phyloP scores from a whole-genome alignment of 2,888 invertebrate genomes.

The Synergus laeviventris region DNA sequence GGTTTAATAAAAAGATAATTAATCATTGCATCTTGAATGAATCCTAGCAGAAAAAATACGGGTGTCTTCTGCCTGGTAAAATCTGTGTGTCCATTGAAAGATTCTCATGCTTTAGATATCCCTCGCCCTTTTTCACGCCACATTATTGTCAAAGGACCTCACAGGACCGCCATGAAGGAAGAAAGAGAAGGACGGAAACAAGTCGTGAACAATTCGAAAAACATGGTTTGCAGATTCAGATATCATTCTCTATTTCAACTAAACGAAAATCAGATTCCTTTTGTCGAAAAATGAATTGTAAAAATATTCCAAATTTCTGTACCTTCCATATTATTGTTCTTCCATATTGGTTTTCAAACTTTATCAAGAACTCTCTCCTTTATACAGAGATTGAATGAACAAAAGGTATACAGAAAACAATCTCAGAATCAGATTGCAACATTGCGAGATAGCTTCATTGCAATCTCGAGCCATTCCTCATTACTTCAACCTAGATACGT shows the following conservation, averaged over 20 bases:
- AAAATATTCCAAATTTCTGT: not conserved
- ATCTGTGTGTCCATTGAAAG: constrained; percentile 35
- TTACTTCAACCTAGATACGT: not conserved
- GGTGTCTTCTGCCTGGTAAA: constrained; percentile 23
- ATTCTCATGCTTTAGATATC: constrained; percentile 38
- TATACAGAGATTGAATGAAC: no score
- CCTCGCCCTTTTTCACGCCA: constrained; percentile 37
- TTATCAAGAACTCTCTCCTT: no score
- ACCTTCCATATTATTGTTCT: no score
- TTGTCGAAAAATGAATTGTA: not conserved
- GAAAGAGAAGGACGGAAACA: not conserved
- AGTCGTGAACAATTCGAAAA: constrained; percentile 16
- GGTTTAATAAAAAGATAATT: constrained; percentile 21
- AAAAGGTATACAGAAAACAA: no score
- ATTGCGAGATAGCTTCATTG: not conserved
- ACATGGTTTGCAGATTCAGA: constrained; percentile 11
- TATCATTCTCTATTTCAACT: not conserved
- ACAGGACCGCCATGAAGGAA: constrained; percentile 24
- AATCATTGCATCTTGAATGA: constrained; percentile 25
- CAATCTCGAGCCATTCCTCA: not conserved
- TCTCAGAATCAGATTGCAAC: no score
- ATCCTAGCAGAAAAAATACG: not conserved
- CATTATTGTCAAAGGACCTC: constrained; percentile 36
- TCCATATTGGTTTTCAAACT: no score
- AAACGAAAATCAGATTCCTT: not conserved